Percentiles rank a stretch among this genome's conserved stretches.
phyloP scores from a whole-genome alignment of 2,888 invertebrate genomes.

The Notodonta dromedarius region DNA sequence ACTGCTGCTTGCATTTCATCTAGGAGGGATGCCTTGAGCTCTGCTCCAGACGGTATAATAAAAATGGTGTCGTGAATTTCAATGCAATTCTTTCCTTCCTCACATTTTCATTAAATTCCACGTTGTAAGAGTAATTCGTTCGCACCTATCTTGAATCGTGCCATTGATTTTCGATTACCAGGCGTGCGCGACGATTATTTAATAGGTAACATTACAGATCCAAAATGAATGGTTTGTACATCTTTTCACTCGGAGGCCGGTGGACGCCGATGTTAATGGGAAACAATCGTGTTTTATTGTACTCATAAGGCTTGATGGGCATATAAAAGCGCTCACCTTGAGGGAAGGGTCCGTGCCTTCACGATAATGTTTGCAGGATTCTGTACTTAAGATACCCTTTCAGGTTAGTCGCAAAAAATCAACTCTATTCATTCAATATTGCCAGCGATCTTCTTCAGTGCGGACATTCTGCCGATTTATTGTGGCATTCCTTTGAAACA shows the following conservation, averaged over 20 bases:
- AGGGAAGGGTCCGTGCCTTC: conserved; percentile 72
- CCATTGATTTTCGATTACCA: conserved; percentile 29
- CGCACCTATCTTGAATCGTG: conserved; percentile 16
- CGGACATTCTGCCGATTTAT: conserved; percentile 37
- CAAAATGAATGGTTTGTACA: conserved; percentile 33
- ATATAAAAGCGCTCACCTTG: conserved; percentile 80
- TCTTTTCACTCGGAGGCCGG: conserved; percentile 34
- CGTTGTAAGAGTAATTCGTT: conserved; percentile 17
- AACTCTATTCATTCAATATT: conserved; percentile 59
- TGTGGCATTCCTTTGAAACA: conserved; percentile 21
- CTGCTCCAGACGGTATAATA: conserved; percentile 19
- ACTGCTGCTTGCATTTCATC: conserved; percentile 23
- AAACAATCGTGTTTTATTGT: conserved; percentile 83
- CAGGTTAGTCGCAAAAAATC: conserved; percentile 71
- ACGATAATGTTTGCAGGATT: conserved; percentile 74
- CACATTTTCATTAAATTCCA: conserved; percentile 13
- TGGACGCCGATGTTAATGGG: conserved; percentile 74
- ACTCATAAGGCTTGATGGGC: conserved; percentile 80
- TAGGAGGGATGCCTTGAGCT: conserved; percentile 17
- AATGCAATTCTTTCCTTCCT: conserved; percentile 17
- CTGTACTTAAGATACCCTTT: conserved; percentile 75
- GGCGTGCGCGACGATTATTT: conserved; percentile 25
- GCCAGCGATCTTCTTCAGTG: conserved; percentile 37
- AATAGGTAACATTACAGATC: conserved; percentile 23
- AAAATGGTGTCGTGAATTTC: conserved; percentile 16